These are phyloP conservation scores for Xenopus borealis DNA, from an alignment of 2,113 vertebrate genomes.

Conservation along the genomic window DNA sequence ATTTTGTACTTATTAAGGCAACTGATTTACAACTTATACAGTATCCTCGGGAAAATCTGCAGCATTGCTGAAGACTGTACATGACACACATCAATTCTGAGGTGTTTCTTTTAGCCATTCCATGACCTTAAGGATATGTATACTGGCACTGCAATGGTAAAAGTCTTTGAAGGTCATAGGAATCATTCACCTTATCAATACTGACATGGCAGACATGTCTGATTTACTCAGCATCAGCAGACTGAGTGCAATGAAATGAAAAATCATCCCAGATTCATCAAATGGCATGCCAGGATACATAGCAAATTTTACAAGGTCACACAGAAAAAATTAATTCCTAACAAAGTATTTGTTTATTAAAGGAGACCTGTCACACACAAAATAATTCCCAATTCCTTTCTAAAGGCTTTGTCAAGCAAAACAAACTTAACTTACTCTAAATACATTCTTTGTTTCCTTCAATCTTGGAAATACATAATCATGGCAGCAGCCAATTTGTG, in stretches of 20 bases:
- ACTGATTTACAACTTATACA: too few species aligned
- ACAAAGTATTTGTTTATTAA: too few species aligned
- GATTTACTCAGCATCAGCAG: constrained; percentile 33
- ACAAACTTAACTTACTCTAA: too few species aligned
- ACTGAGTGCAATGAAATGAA: constrained; percentile 38
- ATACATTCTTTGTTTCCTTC: too few species aligned
- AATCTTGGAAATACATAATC: too few species aligned
- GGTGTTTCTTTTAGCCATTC: constrained; percentile 29
- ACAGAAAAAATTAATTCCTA: neutral
- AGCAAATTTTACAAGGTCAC: neutral
- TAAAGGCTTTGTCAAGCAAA: too few species aligned
- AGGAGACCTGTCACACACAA: too few species aligned
- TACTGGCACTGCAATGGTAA: constrained; percentile 48
- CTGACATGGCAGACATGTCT: constrained; percentile 48
- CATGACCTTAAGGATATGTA: constrained; percentile 58
- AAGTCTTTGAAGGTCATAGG: constrained; percentile 55
- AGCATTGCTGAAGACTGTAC: too few species aligned
- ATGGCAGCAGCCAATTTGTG: too few species aligned
- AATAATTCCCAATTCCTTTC: too few species aligned
- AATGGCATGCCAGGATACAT: constrained; percentile 23
- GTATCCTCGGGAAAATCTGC: too few species aligned
- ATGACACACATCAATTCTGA: neutral
- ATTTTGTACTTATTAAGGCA: too few species aligned
- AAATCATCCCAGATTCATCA: constrained; percentile 18
- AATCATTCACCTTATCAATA: constrained; percentile 41